Conservation (phyloP, 2,113 vertebrate species). For the Zootoca vivipara region DNA sequence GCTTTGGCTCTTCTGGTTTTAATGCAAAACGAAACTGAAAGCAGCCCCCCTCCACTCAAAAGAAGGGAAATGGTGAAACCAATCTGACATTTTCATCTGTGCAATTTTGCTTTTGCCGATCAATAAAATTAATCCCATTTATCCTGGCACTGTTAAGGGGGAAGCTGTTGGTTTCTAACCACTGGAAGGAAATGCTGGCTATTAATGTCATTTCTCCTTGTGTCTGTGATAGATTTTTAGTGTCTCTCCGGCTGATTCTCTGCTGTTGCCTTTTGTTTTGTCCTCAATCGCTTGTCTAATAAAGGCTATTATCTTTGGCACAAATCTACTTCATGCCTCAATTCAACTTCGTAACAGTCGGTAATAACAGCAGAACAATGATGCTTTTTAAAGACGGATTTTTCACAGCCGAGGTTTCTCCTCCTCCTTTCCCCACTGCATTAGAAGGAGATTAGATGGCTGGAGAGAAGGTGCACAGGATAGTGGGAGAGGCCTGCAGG, state of each 20-base stretch:
- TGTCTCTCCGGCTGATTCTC: conserved; percentile 40
- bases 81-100: not conserved
- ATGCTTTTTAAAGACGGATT: conserved; percentile 60
- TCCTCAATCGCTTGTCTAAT: conserved; percentile 74
- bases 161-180: conserved; percentile 43
- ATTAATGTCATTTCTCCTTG: conserved; percentile 59
- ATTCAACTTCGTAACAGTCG: conserved; percentile 55
- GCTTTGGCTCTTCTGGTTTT: not conserved
- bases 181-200: conserved; percentile 49
- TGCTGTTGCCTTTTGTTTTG: conserved; percentile 71
- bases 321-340: conserved; percentile 72
- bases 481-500: conserved; percentile 24
- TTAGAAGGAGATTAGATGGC: conserved; percentile 38
- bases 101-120: conserved; percentile 25
- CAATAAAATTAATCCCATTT: conserved; percentile 36
- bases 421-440: conserved; percentile 25
- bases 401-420: conserved; percentile 47
- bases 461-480: not conserved
- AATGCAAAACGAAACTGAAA: not conserved
- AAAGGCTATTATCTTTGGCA: conserved; percentile 69
- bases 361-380: conserved; percentile 55
- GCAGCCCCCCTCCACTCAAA: not conserved
- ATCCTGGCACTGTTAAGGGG: not conserved
- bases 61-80: not conserved
- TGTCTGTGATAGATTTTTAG: conserved; percentile 62